These are phyloP conservation scores for Gymnogyps californianus DNA, from an alignment of 2,113 vertebrate species.

Conservation along the genomic window DNA sequence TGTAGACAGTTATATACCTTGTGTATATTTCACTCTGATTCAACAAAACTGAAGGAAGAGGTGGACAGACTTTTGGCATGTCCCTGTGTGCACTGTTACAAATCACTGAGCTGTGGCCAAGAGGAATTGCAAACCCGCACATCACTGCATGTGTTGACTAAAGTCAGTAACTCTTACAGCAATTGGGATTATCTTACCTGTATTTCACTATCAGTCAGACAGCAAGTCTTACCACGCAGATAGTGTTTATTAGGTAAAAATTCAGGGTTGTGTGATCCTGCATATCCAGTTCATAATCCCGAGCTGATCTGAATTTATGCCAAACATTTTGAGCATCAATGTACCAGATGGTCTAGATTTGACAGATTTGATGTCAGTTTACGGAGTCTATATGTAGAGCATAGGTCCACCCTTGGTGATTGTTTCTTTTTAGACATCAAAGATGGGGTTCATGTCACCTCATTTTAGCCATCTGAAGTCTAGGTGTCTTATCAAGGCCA, in stretches of 20 bases:
- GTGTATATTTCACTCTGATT: background rate
- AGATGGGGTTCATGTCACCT: background rate
- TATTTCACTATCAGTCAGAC: background rate
- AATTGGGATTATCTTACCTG: fast-evolving
- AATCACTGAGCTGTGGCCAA: background rate
- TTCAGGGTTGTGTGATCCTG: background rate
- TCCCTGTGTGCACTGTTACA: background rate
- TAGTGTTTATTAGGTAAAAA: background rate
- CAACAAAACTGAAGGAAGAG: background rate
- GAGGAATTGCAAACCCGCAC: background rate
- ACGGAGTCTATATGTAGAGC: background rate
- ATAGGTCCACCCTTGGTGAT: background rate
- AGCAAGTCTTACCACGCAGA: background rate
- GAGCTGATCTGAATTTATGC: background rate
- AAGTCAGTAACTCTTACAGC: background rate
- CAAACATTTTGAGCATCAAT: background rate
- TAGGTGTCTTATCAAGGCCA: background rate
- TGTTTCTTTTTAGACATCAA: background rate
- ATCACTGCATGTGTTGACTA: background rate
- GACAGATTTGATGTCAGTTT: background rate
- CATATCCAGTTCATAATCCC: background rate
- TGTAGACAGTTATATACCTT: background rate
- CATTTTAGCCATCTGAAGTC: background rate
- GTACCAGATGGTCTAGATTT: background rate
- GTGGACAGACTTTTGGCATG: background rate